Conservation (phyloP, 2,797 vertebrate species). For the Triplophysa bombifrons region DNA sequence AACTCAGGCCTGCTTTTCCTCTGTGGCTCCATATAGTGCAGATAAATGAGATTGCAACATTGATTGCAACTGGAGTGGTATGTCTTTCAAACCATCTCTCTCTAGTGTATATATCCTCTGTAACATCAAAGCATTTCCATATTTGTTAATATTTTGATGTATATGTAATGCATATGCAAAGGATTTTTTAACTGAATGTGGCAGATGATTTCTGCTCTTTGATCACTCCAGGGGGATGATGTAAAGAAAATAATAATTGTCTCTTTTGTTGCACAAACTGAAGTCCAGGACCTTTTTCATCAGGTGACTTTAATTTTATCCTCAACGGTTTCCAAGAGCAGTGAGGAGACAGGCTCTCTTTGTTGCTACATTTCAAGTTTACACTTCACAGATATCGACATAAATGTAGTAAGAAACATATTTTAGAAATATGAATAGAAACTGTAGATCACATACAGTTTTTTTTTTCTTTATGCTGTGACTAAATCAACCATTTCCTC, state of each 20-base stretch:
- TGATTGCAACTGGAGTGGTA: not conserved
- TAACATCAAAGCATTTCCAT: not conserved
- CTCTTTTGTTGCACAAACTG: not conserved
- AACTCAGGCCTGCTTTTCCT: constrained; percentile 36
- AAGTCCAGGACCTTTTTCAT: not conserved
- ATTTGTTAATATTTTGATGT: constrained; percentile 20
- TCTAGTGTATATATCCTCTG: not conserved
- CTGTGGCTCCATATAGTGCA: constrained; percentile 37
- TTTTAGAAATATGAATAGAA: not conserved
- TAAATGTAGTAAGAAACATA: constrained; percentile 16
- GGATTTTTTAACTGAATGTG: not conserved
- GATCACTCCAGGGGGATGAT: constrained; percentile 20
- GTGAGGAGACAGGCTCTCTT: not conserved
- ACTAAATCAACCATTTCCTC: too few relatives aligned
- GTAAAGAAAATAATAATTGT: constrained; percentile 11
- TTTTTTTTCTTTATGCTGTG: not conserved
- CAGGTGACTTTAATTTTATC: constrained; percentile 12
- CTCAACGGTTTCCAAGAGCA: constrained; percentile 3
- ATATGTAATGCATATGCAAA: not conserved
- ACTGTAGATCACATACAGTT: not conserved
- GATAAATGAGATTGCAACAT: constrained; percentile 16
- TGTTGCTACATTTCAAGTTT: not conserved
- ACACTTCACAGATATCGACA: not conserved
- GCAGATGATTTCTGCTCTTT: constrained; percentile 26
- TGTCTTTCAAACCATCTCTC: not conserved